Conservation (phyloP, 2,797 vertebrate species). For the Chanos chanos region DNA sequence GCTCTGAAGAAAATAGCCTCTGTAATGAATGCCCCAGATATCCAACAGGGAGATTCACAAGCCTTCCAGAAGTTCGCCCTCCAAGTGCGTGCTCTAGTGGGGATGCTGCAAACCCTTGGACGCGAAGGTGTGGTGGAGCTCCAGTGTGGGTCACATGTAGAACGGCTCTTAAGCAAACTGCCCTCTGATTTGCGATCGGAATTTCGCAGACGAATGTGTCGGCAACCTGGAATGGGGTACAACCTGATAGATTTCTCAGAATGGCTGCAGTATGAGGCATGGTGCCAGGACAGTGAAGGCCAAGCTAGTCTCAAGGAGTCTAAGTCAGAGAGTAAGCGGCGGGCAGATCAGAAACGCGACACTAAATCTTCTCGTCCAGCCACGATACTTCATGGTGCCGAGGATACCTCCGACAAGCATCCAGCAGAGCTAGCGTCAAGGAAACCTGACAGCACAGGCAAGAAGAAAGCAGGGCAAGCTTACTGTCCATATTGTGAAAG, state of each 20-base stretch:
- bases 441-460: no score
- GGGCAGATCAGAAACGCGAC: no score
- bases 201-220: conserved; percentile 1
- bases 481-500: no score
- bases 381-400: conserved; percentile 16
- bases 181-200: background rate
- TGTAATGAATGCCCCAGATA: background rate
- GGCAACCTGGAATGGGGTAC: background rate
- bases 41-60: background rate
- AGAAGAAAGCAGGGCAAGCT: no score
- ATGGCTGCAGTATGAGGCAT: conserved; percentile 23
- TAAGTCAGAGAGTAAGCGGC: background rate
- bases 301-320: background rate
- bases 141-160: conserved; percentile 6
- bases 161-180: background rate
- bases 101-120: background rate
- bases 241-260: conserved; percentile 2
- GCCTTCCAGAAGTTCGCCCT: conserved; percentile 5
- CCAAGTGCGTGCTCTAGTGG: conserved; percentile 7
- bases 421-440: no score
- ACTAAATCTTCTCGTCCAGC: background rate
- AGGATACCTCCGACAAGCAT: no score
- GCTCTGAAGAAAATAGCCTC: background rate
- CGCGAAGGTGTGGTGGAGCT: background rate
- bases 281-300: conserved; percentile 8